phyloP scores from a whole-genome alignment of 2,113 vertebrate species.

The rat (Rattus norvegicus) region GRCr8 NC_086024.1:39457001-39457500 shows the following conservation, averaged over 20 bases:
- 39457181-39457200: not conserved
- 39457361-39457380: not conserved
- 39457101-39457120: not conserved
- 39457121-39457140: not conserved
- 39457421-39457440: not conserved
- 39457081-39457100: not conserved
- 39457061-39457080: not conserved
- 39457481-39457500: not conserved
- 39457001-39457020: not conserved
- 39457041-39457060: not conserved
- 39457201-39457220: not conserved
- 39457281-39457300: not conserved
- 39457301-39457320: not conserved
- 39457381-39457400: not conserved
- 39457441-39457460: not conserved
- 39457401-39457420: not conserved
- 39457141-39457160: not conserved
- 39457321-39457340: not conserved
- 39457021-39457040: not conserved
- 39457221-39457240: not conserved
- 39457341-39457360: not conserved
- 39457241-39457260: not conserved
- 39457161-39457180: conserved; percentile 10
- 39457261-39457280: not conserved
- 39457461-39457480: not conserved